These are phyloP conservation scores for Drosophila melanogaster DNA, from an alignment of 1,140 invertebrate genomes.

Conservation along the genomic window Release_6_plus_ISO1_MT NC_004354.4:4562501-4563000, in stretches of 20 bases:
- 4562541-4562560: background rate
- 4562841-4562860: slow-evolving; percentile 51
- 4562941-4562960: background rate
- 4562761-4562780: background rate
- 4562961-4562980: background rate
- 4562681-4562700: background rate
- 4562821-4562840: slow-evolving; percentile 31
- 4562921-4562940: slow-evolving; percentile 1
- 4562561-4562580: too few species aligned
- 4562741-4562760: background rate
- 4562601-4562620: too few species aligned
- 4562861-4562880: slow-evolving; percentile 20
- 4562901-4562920: slow-evolving; percentile 33
- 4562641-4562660: background rate
- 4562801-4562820: slow-evolving; percentile 6
- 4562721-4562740: background rate
- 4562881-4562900: slow-evolving; percentile 3
- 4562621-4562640: too few species aligned
- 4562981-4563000: slow-evolving; percentile 27
- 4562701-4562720: background rate
- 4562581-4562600: too few species aligned
- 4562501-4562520: slow-evolving; percentile 26
- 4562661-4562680: background rate
- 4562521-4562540: background rate
- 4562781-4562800: slow-evolving; percentile 12